phyloP scores from a whole-genome alignment of 1,140 invertebrate genomes.

The Drusus annulatus region DNA sequence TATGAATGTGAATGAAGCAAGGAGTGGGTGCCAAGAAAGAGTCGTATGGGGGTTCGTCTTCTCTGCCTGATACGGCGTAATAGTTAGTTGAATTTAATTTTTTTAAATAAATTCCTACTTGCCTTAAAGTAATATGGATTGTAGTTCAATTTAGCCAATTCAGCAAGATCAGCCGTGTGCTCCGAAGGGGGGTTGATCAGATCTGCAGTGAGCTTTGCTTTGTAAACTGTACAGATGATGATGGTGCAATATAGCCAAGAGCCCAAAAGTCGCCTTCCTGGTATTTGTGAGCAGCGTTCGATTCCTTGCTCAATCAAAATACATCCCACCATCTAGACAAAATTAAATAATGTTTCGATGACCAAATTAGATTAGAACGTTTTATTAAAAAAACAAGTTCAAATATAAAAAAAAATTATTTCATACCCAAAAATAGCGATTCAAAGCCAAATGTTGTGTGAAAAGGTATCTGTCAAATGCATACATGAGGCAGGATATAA shows the following conservation, averaged over 20 bases:
- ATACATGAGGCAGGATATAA: neutral
- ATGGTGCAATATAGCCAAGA: conserved; percentile 50
- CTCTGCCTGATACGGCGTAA: too few species aligned
- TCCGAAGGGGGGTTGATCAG: conserved; percentile 16
- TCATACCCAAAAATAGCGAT: conserved; percentile 27
- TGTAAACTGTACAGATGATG: conserved; percentile 51
- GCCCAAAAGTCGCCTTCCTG: conserved; percentile 28
- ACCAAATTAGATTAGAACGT: too few species aligned
- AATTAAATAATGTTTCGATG: too few species aligned
- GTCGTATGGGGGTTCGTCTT: too few species aligned
- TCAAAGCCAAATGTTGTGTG: neutral
- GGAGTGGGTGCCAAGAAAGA: too few species aligned
- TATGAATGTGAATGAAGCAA: too few species aligned
- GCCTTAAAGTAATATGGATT: conserved; percentile 1
- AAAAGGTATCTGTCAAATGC: neutral
- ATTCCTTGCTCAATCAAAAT: conserved; percentile 28
- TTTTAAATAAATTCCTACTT: conserved; percentile 16
- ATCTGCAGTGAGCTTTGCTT: conserved; percentile 48
- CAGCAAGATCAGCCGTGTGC: neutral
- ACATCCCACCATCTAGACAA: conserved; percentile 1
- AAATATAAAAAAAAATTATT: too few species aligned
- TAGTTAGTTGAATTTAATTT: too few species aligned
- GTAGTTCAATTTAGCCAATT: conserved; percentile 30
- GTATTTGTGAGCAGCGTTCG: conserved; percentile 4
- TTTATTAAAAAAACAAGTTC: too few species aligned